Evolutionary conservation across 2,888 invertebrate genomes (phyloP).

Genomic region (Saturnia pavonia): DNA sequence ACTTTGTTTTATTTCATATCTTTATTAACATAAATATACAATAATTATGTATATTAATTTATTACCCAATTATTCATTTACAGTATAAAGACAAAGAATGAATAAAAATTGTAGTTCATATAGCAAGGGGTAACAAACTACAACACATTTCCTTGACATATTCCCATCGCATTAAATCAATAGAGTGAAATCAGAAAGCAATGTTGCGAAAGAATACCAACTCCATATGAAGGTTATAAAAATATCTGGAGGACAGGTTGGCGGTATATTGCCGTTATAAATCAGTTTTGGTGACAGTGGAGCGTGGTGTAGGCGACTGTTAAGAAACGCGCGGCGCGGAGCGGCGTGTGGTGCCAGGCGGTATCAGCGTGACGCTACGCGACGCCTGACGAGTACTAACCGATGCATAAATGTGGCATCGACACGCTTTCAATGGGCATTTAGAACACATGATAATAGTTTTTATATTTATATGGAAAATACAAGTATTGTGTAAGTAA

Average conservation of each 20-base stretch:
- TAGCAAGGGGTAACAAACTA: not conserved
- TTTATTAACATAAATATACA: no score
- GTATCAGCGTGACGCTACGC: conserved; percentile 49
- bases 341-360: conserved; percentile 48
- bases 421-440: conserved; percentile 24
- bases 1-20: no score
- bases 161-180: conserved; percentile 23
- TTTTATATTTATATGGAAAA: conserved; percentile 2
- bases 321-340: conserved; percentile 40
- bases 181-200: conserved; percentile 48
- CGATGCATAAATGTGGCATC: conserved; percentile 62
- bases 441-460: conserved; percentile 20
- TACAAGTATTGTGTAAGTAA: not conserved
- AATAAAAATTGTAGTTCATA: conserved; percentile 2
- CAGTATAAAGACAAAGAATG: not conserved
- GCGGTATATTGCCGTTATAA: conserved; percentile 79
- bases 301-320: conserved; percentile 48
- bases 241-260: conserved; percentile 75
- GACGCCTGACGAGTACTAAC: conserved; percentile 42
- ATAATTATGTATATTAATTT: no score
- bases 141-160: conserved; percentile 12
- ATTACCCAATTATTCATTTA: not conserved
- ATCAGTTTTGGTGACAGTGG: conserved; percentile 65
- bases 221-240: conserved; percentile 70
- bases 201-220: conserved; percentile 53